These are phyloP conservation scores for Cephus cinctus DNA, from an alignment of 1,140 invertebrate species.

Conservation along the genomic window DNA sequence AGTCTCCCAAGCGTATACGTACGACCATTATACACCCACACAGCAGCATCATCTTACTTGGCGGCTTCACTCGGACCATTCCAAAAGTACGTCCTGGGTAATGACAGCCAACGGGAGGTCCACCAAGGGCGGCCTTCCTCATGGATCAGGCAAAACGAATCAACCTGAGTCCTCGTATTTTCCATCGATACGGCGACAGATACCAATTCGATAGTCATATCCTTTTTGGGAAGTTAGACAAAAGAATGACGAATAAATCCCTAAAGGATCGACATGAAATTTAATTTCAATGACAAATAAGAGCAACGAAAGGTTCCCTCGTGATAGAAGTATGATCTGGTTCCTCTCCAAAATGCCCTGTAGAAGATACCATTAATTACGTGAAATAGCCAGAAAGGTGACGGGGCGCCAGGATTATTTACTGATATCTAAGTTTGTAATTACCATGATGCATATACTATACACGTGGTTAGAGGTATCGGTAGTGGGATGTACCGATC, in stretches of 20 bases:
- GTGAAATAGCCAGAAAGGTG: not conserved
- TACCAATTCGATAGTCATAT: too few species aligned
- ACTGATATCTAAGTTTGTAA: slow-evolving; percentile 50
- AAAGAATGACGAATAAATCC: too few species aligned
- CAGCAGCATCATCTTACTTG: too few species aligned
- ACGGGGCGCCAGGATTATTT: slow-evolving; percentile 34
- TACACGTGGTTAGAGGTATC: slow-evolving; percentile 28
- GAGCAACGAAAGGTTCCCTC: too few species aligned
- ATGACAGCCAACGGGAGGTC: slow-evolving; percentile 39
- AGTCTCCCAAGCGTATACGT: too few species aligned
- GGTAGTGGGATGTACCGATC: slow-evolving; percentile 35
- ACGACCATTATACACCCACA: too few species aligned
- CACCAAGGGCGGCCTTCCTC: slow-evolving; percentile 34
- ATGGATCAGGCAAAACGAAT: slow-evolving; percentile 39
- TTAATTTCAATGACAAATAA: not conserved
- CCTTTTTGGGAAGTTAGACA: too few species aligned
- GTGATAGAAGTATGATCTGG: too few species aligned
- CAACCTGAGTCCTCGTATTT: slow-evolving; percentile 16
- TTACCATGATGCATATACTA: slow-evolving; percentile 36
- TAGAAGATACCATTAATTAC: not conserved
- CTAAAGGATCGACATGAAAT: too few species aligned
- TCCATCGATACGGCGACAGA: too few species aligned
- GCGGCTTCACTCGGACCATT: too few species aligned
- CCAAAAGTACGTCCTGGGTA: too few species aligned
- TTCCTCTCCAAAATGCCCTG: not conserved